phyloP scores from a whole-genome alignment of 2,888 invertebrate genomes.

The Lottia gigantea region DNA sequence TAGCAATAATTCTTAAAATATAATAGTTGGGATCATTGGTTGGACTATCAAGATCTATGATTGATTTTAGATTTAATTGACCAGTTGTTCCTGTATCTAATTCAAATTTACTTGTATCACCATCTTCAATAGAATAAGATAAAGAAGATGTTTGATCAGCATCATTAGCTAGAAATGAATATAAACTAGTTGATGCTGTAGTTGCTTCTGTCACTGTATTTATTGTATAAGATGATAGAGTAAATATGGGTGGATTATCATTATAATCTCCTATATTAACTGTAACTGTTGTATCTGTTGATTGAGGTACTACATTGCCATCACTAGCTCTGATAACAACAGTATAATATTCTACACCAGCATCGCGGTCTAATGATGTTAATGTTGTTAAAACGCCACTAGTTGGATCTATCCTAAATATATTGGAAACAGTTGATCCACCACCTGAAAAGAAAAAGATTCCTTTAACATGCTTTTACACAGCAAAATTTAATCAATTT shows the following conservation, averaged over 20 bases:
- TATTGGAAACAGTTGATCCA: slow-evolving; percentile 13
- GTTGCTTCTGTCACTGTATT: slow-evolving; percentile 21
- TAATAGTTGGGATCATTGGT: slow-evolving; percentile 21
- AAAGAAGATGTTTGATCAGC: slow-evolving; percentile 25
- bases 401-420: slow-evolving; percentile 6
- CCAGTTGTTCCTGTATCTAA: slow-evolving; percentile 15
- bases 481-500: too few species aligned
- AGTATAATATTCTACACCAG: slow-evolving; percentile 33
- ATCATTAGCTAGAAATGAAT: slow-evolving; percentile 23
- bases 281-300: slow-evolving; percentile 19
- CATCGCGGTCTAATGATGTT: slow-evolving; percentile 13
- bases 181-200: slow-evolving; percentile 10
- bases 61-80: slow-evolving; percentile 23
- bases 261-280: slow-evolving; percentile 33
- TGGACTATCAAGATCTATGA: slow-evolving; percentile 26
- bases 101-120: slow-evolving; percentile 17
- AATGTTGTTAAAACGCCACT: slow-evolving; percentile 9
- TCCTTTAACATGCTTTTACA: too few species aligned
- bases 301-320: slow-evolving; percentile 21
- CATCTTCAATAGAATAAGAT: slow-evolving; percentile 19
- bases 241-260: slow-evolving; percentile 33
- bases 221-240: slow-evolving; percentile 16
- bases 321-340: slow-evolving; percentile 34
- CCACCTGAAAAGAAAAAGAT: not conserved
- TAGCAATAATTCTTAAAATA: slow-evolving; percentile 25